Evolutionary conservation across 2,113 vertebrate genomes (phyloP).

Genomic region (Prionailurus viverrinus): DNA sequence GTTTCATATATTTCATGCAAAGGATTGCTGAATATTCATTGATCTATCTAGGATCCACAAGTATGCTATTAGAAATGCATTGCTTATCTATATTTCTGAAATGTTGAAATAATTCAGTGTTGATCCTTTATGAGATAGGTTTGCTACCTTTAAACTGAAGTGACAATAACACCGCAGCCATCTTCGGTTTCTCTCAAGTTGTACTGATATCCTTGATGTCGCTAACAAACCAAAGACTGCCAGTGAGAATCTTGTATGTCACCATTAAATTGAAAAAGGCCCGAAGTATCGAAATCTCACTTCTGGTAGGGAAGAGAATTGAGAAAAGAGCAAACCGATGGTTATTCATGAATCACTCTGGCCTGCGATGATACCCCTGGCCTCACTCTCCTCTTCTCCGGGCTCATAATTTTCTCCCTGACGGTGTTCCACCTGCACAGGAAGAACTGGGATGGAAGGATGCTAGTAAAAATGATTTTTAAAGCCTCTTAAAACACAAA

Average conservation of each 20-base stretch:
- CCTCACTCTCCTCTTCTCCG: conserved; percentile 2
- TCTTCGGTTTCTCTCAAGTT: conserved; percentile 67
- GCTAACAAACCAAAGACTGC: conserved; percentile 68
- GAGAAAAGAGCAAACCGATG: conserved; percentile 52
- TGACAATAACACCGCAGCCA: conserved; percentile 68
- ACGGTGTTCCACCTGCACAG: conserved; percentile 71
- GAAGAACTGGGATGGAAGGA: conserved; percentile 39
- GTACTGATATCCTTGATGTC: conserved; percentile 66
- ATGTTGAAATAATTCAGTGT: conserved; percentile 83
- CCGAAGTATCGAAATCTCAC: conserved; percentile 74
- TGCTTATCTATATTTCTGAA: conserved; percentile 79
- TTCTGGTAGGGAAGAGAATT: conserved; percentile 52
- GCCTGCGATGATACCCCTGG: conserved; percentile 26
- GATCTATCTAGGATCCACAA: conserved; percentile 69
- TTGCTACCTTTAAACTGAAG: conserved; percentile 80
- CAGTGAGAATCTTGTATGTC: conserved; percentile 70
- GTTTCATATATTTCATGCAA: conserved; percentile 65
- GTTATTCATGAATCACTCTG: conserved; percentile 72
- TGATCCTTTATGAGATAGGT: conserved; percentile 78
- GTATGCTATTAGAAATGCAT: conserved; percentile 81
- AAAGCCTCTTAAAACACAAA: conserved; percentile 64
- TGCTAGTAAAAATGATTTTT: conserved; percentile 74
- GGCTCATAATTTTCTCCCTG: conserved; percentile 62
- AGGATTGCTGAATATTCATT: conserved; percentile 80
- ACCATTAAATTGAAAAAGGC: conserved; percentile 78